These are phyloP conservation scores for Nothocercus julius DNA, from an alignment of 2,113 vertebrate species.

Conservation along the genomic window DNA sequence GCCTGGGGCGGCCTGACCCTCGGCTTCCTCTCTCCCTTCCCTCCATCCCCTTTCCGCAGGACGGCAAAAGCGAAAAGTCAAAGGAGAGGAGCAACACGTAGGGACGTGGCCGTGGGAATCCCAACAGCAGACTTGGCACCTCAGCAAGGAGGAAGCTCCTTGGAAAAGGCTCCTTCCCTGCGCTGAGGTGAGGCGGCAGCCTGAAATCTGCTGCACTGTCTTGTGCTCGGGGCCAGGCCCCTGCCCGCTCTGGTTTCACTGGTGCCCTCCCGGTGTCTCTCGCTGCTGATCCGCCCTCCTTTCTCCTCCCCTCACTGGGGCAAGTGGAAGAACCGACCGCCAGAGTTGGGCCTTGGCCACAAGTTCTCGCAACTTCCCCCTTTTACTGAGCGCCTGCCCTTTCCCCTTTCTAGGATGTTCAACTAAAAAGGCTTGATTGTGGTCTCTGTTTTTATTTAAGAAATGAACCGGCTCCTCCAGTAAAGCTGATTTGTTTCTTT, in stretches of 20 bases:
- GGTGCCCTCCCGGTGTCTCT: constrained; percentile 10
- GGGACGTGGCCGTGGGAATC: not conserved
- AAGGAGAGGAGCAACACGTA: constrained; percentile 73
- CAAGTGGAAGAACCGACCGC: not conserved
- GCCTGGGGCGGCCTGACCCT: not conserved
- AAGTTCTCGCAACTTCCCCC: not conserved
- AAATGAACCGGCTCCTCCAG: constrained; percentile 57
- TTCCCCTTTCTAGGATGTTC: constrained; percentile 48
- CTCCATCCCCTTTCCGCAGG: not conserved
- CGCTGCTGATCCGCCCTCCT: not conserved
- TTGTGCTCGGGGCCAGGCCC: constrained; percentile 30
- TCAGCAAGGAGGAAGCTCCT: constrained; percentile 30
- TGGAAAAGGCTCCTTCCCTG: constrained; percentile 46
- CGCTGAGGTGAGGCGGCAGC: not conserved
- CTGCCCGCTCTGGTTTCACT: not conserved
- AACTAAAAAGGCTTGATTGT: constrained; percentile 60
- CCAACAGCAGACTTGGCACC: constrained; percentile 10
- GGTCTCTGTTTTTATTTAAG: constrained; percentile 59
- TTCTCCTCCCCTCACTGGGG: not conserved
- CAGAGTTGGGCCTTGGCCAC: not conserved
- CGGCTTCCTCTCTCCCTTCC: not conserved
- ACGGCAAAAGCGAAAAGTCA: constrained; percentile 71
- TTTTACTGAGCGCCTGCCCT: constrained; percentile 17
- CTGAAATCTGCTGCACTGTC: not conserved
- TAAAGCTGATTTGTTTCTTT: constrained; percentile 71